Conservation (phyloP, 2,113 vertebrate species). For the Microcebus lehilahytsara region DNA sequence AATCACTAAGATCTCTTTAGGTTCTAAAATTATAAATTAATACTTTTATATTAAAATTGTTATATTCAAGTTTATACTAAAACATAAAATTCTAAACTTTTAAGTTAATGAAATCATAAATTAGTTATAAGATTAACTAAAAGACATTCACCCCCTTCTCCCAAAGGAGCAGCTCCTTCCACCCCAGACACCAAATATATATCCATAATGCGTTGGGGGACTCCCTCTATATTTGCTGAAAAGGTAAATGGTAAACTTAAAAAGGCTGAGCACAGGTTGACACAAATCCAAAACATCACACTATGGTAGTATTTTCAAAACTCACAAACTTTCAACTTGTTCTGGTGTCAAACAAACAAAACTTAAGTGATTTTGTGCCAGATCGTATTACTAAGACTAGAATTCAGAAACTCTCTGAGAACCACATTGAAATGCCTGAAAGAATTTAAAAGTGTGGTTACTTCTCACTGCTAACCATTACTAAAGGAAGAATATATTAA, state of each 20-base stretch:
- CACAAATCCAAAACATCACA: neutral
- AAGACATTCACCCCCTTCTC: neutral
- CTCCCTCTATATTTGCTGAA: neutral
- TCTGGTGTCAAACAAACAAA: neutral
- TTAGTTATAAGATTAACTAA: slow-evolving; percentile 18
- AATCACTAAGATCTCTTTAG: neutral
- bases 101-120: slow-evolving; percentile 20
- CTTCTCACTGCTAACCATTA: neutral
- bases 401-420: slow-evolving; percentile 31
- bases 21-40: neutral
- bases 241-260: neutral
- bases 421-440: neutral
- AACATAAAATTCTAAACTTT: neutral
- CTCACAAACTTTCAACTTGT: neutral
- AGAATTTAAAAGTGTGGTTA: neutral
- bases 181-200: neutral
- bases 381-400: neutral
- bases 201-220: neutral
- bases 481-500: neutral
- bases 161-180: neutral
- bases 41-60: neutral
- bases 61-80: neutral
- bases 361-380: neutral
- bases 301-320: slow-evolving; percentile 8
- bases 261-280: neutral